Evolutionary conservation across 2,797 vertebrate genomes (phyloP).

Genomic region (Passerculus sandwichensis): DNA sequence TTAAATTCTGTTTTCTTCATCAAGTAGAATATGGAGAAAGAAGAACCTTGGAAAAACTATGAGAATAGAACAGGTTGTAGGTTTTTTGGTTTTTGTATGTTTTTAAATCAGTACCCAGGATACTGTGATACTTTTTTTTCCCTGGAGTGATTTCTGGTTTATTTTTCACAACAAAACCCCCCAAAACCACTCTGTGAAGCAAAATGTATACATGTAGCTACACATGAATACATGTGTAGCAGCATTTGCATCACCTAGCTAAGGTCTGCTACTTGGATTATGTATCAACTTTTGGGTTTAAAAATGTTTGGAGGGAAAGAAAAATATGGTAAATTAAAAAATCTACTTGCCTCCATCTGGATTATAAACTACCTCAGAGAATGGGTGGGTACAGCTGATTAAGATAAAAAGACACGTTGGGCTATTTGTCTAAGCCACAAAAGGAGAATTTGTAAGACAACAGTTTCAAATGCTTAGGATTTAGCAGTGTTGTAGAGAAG

Average conservation of each 20-base stretch:
- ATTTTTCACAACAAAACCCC: conserved; percentile 31
- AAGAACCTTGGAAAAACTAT: neutral
- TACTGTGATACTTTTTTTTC: neutral
- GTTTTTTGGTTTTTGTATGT: neutral
- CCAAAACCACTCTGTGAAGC: neutral
- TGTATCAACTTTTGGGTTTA: neutral
- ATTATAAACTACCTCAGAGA: neutral
- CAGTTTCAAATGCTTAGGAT: neutral
- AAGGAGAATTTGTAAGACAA: neutral
- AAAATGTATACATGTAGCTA: neutral
- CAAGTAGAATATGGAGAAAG: neutral
- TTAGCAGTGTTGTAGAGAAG: neutral
- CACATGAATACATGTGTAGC: neutral
- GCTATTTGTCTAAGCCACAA: neutral
- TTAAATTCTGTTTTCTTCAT: neutral
- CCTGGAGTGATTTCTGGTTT: conserved; percentile 37
- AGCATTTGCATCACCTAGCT: neutral
- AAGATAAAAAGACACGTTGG: neutral
- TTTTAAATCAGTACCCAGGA: neutral
- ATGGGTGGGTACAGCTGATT: neutral
- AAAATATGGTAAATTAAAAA: neutral
- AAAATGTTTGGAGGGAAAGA: neutral
- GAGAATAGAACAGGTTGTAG: neutral
- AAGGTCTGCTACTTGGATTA: neutral
- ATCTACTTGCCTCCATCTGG: neutral